These are phyloP conservation scores for Antedon bifida DNA, from an alignment of 35 echinoderm and acorn worm species.

Conservation along the genomic window DNA sequence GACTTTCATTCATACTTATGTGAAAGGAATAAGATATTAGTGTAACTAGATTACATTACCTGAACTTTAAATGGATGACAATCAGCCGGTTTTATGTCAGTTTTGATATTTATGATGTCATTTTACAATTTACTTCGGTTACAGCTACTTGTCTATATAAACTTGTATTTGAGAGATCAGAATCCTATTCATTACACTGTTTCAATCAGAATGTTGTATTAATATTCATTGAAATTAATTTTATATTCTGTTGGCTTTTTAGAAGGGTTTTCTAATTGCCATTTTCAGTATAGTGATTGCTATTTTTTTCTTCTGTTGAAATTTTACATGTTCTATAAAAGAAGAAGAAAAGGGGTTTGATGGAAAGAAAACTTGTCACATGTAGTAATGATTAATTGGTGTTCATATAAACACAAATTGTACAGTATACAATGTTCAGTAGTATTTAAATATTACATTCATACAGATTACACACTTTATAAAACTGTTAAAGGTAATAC, in stretches of 20 bases:
- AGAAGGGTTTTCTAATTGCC: not conserved
- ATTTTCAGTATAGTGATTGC: not conserved
- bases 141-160: not conserved
- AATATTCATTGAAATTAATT: not conserved
- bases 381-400: too few relatives aligned
- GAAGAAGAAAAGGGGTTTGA: too few relatives aligned
- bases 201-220: not conserved
- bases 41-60: not conserved
- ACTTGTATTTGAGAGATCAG: not conserved
- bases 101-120: not conserved
- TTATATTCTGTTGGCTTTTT: not conserved
- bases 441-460: too few relatives aligned
- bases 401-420: too few relatives aligned
- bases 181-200: not conserved
- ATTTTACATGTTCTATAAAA: too few relatives aligned
- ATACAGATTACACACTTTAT: too few relatives aligned
- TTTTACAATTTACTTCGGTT: not conserved
- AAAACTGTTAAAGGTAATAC: too few relatives aligned
- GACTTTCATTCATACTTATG: conserved; percentile 2
- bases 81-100: not conserved
- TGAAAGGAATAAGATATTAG: not conserved
- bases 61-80: not conserved
- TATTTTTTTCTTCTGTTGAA: too few relatives aligned
- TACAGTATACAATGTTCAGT: too few relatives aligned
- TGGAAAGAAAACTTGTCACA: too few relatives aligned